Evolutionary conservation across 1,140 invertebrate species (phyloP), one percentile per base, ranked within the genome.

Genomic region (Zaprionus ghesquierei): DNA sequence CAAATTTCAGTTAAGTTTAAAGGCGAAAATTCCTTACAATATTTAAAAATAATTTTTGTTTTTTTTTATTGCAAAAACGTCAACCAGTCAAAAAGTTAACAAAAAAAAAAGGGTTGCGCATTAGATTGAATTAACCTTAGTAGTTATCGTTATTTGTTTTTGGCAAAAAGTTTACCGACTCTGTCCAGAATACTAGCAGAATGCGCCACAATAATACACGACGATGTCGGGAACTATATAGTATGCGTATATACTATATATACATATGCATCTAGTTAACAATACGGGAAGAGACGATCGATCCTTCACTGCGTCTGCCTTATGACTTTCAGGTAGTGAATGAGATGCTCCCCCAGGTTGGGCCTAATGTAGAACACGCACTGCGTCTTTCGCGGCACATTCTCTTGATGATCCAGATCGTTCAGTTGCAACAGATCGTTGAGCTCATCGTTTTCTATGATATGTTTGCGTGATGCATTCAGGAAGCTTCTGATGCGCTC

Each of bases 401-500:
- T 71, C 5, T 77, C 69, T 3, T 77, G 68, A 0, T 73, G 54
- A 18, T 75, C 61, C 15, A 58, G 68, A 20, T 90, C 72, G 15
- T 64, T 63, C 2, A 80, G 20, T n/a, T 77, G 79, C 15, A 91
- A 65, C 41, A 91, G 44, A 69, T 91, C 81, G 20, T 29, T 75
- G 0, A 91, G 38, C 2, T 87, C 89, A 59, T 86, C 79, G 54
- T 62, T 60, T 10, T 68, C 68, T 5, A 75, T 68, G 10, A 38
- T 69, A 25, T 81, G 74, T 1, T 46, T 53, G 1, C 70, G 62
- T 0, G 90, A 89, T 41, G 82, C 69, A 18, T 86, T 85, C 5
- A 91, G 69, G 18, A 91, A 91, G 46, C 74, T 84, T 62, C 87
- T 78, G 50, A 91, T 91, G 10, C 90, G 81, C 50, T 91, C 89